These are phyloP conservation scores for Falco cherrug DNA, from an alignment of 2,797 vertebrate genomes.

Conservation along the genomic window DNA sequence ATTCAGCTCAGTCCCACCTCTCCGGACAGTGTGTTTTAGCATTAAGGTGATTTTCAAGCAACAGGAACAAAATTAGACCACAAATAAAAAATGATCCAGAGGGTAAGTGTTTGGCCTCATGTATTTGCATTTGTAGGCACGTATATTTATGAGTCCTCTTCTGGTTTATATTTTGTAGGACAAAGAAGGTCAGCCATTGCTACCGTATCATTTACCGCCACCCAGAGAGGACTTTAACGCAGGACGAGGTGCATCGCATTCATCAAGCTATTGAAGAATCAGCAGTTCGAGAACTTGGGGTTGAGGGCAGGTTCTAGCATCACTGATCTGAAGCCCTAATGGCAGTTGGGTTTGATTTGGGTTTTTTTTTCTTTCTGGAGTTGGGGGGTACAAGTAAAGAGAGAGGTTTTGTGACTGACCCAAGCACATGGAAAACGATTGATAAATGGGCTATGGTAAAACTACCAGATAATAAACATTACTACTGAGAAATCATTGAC, in stretches of 20 bases:
- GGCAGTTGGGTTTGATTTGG: rapidly evolving
- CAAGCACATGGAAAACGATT: background rate
- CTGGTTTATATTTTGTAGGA: slow-evolving; percentile 77
- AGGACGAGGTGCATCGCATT: slow-evolving; percentile 82
- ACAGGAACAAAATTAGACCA: background rate
- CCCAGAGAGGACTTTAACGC: slow-evolving; percentile 89
- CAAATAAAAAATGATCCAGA: slow-evolving; percentile 23
- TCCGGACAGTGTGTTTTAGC: slow-evolving; percentile 6
- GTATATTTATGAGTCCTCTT: background rate
- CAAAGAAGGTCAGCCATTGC: slow-evolving; percentile 87
- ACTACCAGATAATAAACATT: slow-evolving; percentile 68
- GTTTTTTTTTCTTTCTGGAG: background rate
- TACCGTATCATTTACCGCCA: slow-evolving; percentile 92
- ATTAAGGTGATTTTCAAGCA: slow-evolving; percentile 50
- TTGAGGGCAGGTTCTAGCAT: slow-evolving; percentile 86
- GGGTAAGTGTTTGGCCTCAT: background rate
- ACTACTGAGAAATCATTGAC: slow-evolving; percentile 40
- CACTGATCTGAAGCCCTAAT: background rate
- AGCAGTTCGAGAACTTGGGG: slow-evolving; percentile 82
- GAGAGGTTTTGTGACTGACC: background rate
- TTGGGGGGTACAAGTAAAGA: background rate
- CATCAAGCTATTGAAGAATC: slow-evolving; percentile 83
- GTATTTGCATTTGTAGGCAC: background rate
- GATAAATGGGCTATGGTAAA: slow-evolving; percentile 12
- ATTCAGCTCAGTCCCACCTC: slow-evolving; percentile 11